Conservation (phyloP, 2,113 vertebrate species). For the Toxostoma redivivum region DNA sequence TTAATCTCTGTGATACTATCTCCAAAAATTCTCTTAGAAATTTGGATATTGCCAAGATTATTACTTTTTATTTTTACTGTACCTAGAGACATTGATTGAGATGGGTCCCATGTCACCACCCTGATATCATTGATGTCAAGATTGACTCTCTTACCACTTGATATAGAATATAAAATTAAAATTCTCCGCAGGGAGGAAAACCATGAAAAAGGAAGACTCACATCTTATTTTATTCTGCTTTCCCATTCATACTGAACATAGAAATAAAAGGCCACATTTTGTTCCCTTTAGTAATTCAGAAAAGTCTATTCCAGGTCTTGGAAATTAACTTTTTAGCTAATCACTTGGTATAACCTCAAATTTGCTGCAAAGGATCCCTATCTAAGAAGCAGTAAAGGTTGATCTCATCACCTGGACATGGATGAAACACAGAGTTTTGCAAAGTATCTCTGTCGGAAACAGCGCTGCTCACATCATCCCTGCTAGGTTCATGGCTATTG, state of each 20-base stretch:
- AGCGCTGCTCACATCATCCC: neutral
- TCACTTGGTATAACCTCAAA: neutral
- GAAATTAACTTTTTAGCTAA: neutral
- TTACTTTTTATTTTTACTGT: slow-evolving; percentile 8
- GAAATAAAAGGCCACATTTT: neutral
- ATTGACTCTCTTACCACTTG: neutral
- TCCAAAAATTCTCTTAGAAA: slow-evolving; percentile 45
- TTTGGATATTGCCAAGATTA: neutral
- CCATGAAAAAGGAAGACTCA: neutral
- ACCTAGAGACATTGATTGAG: neutral
- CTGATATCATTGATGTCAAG: neutral
- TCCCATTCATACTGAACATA: neutral
- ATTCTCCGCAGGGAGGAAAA: neutral
- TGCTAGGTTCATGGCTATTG: neutral
- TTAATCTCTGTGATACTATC: slow-evolving; percentile 43
- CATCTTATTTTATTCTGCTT: slow-evolving; percentile 9
- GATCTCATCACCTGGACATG: neutral
- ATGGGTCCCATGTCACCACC: neutral
- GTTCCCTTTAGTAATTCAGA: neutral
- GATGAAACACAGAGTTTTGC: neutral
- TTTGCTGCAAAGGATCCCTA: neutral
- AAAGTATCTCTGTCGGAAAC: neutral
- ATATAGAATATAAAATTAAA: slow-evolving; percentile 9
- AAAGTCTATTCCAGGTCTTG: neutral
- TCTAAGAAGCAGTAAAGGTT: neutral